Percentiles rank a stretch among this genome's conserved stretches.
phyloP scores from a whole-genome alignment of 2,797 vertebrate genomes.

The Zalophus californianus region DNA sequence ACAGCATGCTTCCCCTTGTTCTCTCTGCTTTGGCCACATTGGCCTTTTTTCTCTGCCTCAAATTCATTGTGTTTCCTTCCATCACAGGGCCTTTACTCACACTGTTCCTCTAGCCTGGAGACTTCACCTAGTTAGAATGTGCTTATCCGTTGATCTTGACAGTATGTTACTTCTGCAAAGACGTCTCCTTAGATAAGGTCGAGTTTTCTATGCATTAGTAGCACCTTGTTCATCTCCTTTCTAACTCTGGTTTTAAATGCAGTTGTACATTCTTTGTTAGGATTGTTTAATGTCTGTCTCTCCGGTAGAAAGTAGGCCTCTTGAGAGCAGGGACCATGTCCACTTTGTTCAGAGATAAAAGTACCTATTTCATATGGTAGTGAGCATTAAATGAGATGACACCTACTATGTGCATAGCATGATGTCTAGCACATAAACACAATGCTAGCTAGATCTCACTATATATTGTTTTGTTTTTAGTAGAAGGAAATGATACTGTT shows the following conservation, averaged over 20 bases:
- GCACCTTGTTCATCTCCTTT: not conserved
- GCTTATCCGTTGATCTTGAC: not conserved
- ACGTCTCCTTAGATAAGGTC: not conserved
- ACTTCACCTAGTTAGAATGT: not conserved
- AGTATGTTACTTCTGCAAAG: not conserved
- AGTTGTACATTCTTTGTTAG: not conserved
- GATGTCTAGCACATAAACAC: not conserved
- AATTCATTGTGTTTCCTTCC: not conserved
- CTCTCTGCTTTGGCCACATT: not conserved
- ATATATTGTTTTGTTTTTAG: conserved; percentile 17
- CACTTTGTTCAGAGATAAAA: not conserved
- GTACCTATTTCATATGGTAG: not conserved
- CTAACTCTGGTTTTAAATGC: not conserved
- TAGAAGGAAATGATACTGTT: conserved; percentile 24
- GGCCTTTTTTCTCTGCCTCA: not conserved
- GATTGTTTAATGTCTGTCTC: conserved; percentile 4
- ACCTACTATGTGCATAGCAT: not conserved
- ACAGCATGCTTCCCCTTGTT: not conserved
- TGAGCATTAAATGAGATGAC: not conserved
- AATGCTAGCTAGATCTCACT: not conserved
- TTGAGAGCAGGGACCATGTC: not conserved
- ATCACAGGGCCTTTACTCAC: not conserved
- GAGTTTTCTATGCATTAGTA: not conserved
- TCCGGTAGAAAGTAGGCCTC: not conserved
- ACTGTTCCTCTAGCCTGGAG: not conserved